Evolutionary conservation across 1,140 invertebrate species (phyloP).

Genomic region (Temnothorax nylanderi): DNA sequence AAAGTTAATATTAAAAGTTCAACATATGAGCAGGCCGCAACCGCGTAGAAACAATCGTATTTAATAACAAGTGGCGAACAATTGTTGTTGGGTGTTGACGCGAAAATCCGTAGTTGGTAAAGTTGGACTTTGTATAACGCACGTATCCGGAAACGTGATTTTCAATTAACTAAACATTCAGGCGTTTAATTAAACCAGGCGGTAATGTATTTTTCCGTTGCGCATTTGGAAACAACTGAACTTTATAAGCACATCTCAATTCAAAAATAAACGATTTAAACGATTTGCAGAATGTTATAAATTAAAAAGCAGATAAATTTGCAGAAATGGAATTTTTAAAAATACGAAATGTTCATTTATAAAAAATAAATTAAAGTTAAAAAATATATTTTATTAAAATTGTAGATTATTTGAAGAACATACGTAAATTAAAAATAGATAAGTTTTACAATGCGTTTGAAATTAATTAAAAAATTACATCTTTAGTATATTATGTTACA

Average conservation of each 20-base stretch:
- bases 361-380: neutral
- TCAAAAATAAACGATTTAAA: neutral
- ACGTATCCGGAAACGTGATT: constrained; percentile 29
- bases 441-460: neutral
- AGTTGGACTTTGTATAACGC: constrained; percentile 40
- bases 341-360: neutral
- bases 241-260: neutral
- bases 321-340: neutral
- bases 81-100: constrained; percentile 48
- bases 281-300: neutral
- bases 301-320: neutral
- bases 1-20: constrained; percentile 30
- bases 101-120: constrained; percentile 41
- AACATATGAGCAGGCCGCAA: constrained; percentile 18
- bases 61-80: constrained; percentile 52
- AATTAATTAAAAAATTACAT: neutral
- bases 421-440: neutral
- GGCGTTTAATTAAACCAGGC: constrained; percentile 40
- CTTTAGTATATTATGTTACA: neutral
- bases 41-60: constrained; percentile 34
- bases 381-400: neutral
- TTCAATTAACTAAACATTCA: constrained; percentile 55
- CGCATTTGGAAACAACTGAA: neutral
- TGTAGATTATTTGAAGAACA: neutral
- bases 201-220: constrained; percentile 24